A percentile compares a stretch with the other conserved stretches of the same genome.
Conservation (phyloP, 2,797 vertebrate species). For the Intellagama lesueurii region DNA sequence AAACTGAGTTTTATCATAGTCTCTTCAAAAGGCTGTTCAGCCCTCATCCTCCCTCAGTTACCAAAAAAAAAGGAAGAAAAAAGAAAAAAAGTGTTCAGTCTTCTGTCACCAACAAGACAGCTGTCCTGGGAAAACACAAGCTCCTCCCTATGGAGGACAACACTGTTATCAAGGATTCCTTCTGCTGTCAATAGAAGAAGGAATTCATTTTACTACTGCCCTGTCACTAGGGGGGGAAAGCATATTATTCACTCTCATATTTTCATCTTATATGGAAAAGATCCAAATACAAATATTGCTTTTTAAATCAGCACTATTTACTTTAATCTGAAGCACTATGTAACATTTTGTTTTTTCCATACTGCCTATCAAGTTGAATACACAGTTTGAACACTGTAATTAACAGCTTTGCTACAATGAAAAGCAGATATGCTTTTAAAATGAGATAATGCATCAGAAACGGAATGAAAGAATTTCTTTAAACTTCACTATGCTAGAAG, state of each 20-base stretch:
- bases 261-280: background rate
- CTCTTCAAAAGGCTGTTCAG: background rate
- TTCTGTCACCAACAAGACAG: background rate
- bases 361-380: background rate
- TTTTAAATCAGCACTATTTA: background rate
- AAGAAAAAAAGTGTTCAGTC: too few species aligned
- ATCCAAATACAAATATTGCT: background rate
- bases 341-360: background rate
- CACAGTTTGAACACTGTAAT: background rate
- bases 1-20: background rate
- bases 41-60: background rate
- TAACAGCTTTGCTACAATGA: background rate
- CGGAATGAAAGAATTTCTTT: background rate
- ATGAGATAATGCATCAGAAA: background rate
- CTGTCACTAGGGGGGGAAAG: background rate
- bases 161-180: background rate
- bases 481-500: background rate
- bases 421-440: background rate
- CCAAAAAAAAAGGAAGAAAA: background rate
- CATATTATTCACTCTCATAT: background rate
- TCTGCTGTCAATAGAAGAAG: background rate
- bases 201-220: background rate
- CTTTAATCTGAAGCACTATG: background rate
- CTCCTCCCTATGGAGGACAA: background rate
- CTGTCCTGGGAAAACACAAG: background rate